Evolutionary conservation across 2,113 vertebrate species (phyloP).

Genomic region (Hemicordylus capensis): DNA sequence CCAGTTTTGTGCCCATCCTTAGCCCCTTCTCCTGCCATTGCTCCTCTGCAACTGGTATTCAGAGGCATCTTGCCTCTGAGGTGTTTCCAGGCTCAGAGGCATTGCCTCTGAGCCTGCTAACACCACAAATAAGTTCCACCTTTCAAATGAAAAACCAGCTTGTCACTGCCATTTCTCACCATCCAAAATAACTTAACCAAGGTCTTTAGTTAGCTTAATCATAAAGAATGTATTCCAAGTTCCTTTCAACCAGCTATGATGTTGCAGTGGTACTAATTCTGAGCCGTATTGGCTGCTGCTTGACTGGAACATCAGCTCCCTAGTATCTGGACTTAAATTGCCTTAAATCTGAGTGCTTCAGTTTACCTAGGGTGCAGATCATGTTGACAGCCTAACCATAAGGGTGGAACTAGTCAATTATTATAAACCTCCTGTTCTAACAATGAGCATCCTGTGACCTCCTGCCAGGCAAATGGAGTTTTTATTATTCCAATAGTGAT

Average conservation of each 20-base stretch:
- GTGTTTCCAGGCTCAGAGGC: no score
- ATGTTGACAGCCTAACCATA: conserved; percentile 20
- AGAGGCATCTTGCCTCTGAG: no score
- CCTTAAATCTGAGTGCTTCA: background rate
- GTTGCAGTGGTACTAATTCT: background rate
- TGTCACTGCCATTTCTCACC: background rate
- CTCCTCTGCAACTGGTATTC: no score
- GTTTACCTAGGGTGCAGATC: conserved; percentile 14
- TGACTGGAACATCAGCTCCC: background rate
- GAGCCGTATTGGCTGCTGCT: background rate
- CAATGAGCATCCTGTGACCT: conserved; percentile 33
- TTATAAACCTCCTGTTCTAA: conserved; percentile 5
- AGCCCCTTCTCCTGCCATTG: no score
- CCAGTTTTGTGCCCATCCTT: no score
- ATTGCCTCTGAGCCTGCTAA: no score
- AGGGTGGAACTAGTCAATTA: conserved; percentile 42
- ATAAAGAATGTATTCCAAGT: background rate
- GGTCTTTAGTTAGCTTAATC: background rate
- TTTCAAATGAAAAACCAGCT: background rate
- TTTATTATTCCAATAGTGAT: conserved; percentile 44
- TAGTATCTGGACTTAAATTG: conserved; percentile 17
- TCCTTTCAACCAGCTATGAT: background rate
- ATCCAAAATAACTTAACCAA: background rate
- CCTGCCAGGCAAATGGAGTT: conserved; percentile 36
- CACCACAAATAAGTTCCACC: background rate